Conservation (phyloP, 2,113 vertebrate species). For the Naja naja region DNA sequence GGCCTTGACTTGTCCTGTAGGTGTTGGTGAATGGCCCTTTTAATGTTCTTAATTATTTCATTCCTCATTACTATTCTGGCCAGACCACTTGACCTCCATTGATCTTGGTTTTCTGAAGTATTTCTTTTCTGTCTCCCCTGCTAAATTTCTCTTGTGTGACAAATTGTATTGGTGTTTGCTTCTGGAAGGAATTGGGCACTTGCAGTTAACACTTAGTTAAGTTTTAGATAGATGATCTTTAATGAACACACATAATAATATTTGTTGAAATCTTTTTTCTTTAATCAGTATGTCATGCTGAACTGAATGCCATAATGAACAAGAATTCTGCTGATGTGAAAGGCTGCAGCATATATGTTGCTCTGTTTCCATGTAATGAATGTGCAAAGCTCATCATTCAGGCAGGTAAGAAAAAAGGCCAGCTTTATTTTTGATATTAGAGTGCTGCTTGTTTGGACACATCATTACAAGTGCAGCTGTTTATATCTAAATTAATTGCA, state of each 20-base stretch:
- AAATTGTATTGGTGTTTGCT: constrained; percentile 50
- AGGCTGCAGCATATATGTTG: constrained; percentile 92
- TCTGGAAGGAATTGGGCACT: constrained; percentile 51
- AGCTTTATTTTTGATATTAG: constrained; percentile 51
- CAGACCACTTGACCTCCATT: constrained; percentile 51
- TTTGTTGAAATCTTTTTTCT: constrained; percentile 19
- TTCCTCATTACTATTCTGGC: constrained; percentile 49
- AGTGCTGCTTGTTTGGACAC: constrained; percentile 42
- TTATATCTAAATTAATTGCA: constrained; percentile 73
- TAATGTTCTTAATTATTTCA: constrained; percentile 43
- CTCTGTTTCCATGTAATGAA: constrained; percentile 97
- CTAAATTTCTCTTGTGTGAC: constrained; percentile 35
- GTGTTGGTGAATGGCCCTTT: constrained; percentile 54
- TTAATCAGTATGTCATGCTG: constrained; percentile 89
- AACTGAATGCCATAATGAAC: constrained; percentile 98
- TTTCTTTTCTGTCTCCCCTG: constrained; percentile 22
- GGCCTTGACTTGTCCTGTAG: constrained; percentile 55
- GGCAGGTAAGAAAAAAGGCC: constrained; percentile 77
- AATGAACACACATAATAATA: constrained; percentile 41
- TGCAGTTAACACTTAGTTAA: constrained; percentile 47
- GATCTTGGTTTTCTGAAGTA: constrained; percentile 50
- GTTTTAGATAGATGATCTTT: constrained; percentile 45
- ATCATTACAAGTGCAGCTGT: constrained; percentile 54
- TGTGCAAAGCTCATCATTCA: constrained; percentile 98
- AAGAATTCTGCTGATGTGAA: constrained; percentile 95